These are phyloP conservation scores for Troides helena DNA, from an alignment of 2,888 invertebrate species.

Conservation along the genomic window DNA sequence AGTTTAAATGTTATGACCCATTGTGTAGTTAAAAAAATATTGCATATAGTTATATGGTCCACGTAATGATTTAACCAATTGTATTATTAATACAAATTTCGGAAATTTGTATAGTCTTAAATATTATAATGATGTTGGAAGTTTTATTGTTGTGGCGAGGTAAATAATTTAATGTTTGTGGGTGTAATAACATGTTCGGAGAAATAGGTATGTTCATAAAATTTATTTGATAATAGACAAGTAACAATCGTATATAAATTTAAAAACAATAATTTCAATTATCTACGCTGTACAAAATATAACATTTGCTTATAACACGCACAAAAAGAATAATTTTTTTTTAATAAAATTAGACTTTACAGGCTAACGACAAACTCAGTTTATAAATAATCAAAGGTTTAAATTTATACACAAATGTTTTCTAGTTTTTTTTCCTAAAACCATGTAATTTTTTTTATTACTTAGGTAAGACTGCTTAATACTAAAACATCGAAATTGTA, in stretches of 20 bases:
- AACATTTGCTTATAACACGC: background rate
- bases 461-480: too few species aligned
- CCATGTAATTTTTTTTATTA: too few species aligned
- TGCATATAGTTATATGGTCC: background rate
- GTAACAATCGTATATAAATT: background rate
- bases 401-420: background rate
- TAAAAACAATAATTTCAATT: background rate
- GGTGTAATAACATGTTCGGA: background rate
- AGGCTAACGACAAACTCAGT: background rate
- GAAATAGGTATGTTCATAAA: background rate
- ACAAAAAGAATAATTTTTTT: background rate
- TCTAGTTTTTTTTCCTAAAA: background rate
- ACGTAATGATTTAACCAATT: background rate
- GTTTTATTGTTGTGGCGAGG: background rate
- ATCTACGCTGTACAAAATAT: background rate
- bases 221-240: background rate
- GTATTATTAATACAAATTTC: constrained; percentile 1
- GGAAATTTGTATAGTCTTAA: background rate
- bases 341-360: background rate
- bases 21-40: background rate
- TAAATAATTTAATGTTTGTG: background rate
- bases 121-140: background rate
- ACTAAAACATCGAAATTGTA: too few species aligned
- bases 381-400: background rate
- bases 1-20: too few species aligned